Percentiles rank a stretch among this genome's conserved stretches.
These are phyloP conservation scores for Agelaius tricolor DNA, from an alignment of 2,113 vertebrate genomes.

Conservation along the genomic window DNA sequence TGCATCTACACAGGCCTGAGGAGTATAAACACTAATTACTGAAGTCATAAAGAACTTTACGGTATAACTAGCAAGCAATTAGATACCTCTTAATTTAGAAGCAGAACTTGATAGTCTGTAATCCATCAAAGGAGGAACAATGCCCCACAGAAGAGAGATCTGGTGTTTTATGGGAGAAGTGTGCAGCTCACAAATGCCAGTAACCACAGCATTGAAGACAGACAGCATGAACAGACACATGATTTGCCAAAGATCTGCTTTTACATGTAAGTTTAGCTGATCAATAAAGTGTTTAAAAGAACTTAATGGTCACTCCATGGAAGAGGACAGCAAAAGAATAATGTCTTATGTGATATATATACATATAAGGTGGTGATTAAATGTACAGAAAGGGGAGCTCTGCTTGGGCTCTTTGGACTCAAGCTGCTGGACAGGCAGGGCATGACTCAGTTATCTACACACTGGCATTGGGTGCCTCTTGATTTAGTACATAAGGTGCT, in stretches of 20 bases:
- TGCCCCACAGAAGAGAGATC: neutral
- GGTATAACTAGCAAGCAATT: neutral
- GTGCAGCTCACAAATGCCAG: neutral
- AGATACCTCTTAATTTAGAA: slow-evolving; percentile 15
- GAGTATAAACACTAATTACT: slow-evolving; percentile 1
- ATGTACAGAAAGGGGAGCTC: neutral
- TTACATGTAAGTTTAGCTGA: neutral
- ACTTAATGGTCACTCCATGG: neutral
- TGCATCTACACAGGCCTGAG: neutral
- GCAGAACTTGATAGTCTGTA: neutral
- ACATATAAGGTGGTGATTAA: neutral
- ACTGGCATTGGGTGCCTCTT: neutral
- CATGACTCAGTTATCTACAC: neutral
- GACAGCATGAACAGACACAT: neutral
- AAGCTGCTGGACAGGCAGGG: neutral
- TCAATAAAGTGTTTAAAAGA: neutral
- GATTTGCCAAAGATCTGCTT: neutral
- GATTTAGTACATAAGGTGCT: neutral
- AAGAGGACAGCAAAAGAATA: neutral
- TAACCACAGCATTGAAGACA: neutral
- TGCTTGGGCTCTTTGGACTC: neutral
- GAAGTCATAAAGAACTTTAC: slow-evolving; percentile 6
- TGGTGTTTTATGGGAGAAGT: neutral
- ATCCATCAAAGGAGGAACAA: neutral
- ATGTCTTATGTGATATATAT: no score